A percentile compares a stretch with the other conserved stretches of the same genome.
These are phyloP conservation scores for Tympanuchus pallidicinctus DNA, from an alignment of 2,113 vertebrate genomes.

Conservation along the genomic window DNA sequence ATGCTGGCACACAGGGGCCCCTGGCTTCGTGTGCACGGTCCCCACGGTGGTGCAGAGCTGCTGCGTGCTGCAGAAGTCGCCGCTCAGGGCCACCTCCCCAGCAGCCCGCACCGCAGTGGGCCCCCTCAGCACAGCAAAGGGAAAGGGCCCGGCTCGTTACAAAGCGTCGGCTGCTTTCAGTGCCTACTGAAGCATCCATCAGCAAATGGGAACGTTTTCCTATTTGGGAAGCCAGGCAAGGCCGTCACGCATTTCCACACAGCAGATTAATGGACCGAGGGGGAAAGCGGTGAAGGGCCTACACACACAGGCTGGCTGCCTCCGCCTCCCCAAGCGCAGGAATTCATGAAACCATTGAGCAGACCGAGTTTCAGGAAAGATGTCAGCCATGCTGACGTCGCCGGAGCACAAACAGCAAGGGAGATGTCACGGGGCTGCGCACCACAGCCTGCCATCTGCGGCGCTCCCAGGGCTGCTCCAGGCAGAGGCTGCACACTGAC, in stretches of 20 bases:
- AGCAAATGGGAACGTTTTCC: neutral
- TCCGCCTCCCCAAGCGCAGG: neutral
- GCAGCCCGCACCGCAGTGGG: neutral
- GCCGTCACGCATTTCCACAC: neutral
- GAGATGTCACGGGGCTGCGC: neutral
- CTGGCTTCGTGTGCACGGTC: rapidly evolving
- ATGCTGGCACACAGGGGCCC: neutral
- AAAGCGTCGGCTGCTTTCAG: constrained; percentile 57
- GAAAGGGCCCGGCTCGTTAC: constrained; percentile 30
- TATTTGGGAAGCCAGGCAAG: neutral
- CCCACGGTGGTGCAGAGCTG: neutral
- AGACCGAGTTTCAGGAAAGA: neutral
- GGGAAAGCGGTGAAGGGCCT: neutral
- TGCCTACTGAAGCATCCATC: constrained; percentile 28
- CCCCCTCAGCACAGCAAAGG: neutral
- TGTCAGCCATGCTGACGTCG: neutral
- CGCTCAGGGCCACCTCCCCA: neutral
- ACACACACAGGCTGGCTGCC: neutral
- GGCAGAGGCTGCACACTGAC: neutral
- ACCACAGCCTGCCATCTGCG: neutral
- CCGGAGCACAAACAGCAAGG: neutral
- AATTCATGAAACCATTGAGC: constrained; percentile 32
- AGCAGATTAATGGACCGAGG: neutral
- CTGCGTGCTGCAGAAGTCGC: neutral
- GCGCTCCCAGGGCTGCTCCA: neutral